Evolutionary conservation across 2,888 invertebrate genomes (phyloP).

Genomic region (Aquatica leii): DNA sequence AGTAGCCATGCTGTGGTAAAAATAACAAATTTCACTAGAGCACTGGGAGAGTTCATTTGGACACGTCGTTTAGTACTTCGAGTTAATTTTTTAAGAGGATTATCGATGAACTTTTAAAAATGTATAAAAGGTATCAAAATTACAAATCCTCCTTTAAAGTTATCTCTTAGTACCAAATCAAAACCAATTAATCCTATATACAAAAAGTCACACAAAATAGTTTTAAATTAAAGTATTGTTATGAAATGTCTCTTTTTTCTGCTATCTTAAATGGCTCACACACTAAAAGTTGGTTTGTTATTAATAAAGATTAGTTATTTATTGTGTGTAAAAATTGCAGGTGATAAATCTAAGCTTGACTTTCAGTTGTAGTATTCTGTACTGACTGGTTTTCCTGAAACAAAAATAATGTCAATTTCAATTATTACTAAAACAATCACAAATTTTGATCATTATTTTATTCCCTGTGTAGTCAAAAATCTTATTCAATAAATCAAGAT

Average conservation of each 20-base stretch:
- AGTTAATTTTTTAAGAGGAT: slow-evolving; percentile 21
- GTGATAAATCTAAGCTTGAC: slow-evolving; percentile 62
- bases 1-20: slow-evolving; percentile 8
- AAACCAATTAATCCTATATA: slow-evolving; percentile 22
- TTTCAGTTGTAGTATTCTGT: slow-evolving; percentile 69
- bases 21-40: slow-evolving; percentile 16
- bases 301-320: slow-evolving; percentile 55
- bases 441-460: no score
- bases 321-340: slow-evolving; percentile 43
- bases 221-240: slow-evolving; percentile 16
- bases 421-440: no score
- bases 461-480: no score
- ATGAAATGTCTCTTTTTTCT: slow-evolving; percentile 61
- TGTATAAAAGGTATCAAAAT: slow-evolving; percentile 35
- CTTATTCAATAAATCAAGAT: no score
- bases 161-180: slow-evolving; percentile 34
- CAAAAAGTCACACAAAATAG: slow-evolving; percentile 18
- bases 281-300: slow-evolving; percentile 59
- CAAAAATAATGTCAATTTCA: no score
- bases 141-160: slow-evolving; percentile 26
- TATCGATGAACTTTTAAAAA: slow-evolving; percentile 28
- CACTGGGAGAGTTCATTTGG: slow-evolving; percentile 4
- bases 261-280: slow-evolving; percentile 59
- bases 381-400: slow-evolving; percentile 67
- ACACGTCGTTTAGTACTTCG: slow-evolving; percentile 15